These are phyloP conservation scores for Pilophorus perplexus DNA, from an alignment of 2,888 invertebrate species.

Conservation along the genomic window DNA sequence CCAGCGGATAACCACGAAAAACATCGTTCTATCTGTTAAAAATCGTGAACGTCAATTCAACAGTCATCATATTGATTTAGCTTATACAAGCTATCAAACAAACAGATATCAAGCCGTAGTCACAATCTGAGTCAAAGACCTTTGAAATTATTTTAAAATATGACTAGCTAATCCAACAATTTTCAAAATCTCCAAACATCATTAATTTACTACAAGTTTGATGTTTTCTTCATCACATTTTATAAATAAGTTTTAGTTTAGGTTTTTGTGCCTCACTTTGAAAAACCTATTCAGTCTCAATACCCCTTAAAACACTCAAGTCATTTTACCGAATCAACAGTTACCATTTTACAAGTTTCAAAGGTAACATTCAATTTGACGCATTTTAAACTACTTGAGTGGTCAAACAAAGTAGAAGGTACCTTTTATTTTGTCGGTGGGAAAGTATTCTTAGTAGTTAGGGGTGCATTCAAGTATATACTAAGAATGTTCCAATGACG, in stretches of 20 bases:
- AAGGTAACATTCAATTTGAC: background rate
- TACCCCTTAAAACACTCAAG: conserved; percentile 22
- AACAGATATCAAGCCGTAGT: no score
- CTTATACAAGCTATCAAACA: no score
- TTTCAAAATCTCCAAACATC: conserved; percentile 34
- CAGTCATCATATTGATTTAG: no score
- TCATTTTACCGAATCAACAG: background rate
- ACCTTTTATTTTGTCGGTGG: no score
- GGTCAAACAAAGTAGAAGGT: background rate
- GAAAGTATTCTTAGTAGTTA: no score
- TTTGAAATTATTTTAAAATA: no score
- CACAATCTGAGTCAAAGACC: no score
- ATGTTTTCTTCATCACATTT: conserved; percentile 29
- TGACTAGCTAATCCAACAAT: conserved; percentile 39
- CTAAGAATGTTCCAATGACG: no score
- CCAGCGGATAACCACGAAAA: no score
- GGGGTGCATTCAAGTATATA: no score
- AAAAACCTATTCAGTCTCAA: conserved; percentile 41
- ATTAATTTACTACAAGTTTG: conserved; percentile 26
- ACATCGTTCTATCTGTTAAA: no score
- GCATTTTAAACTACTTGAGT: background rate
- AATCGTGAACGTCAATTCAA: no score
- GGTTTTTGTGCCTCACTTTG: conserved; percentile 19
- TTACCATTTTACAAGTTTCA: background rate
- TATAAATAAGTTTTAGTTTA: conserved; percentile 32